These are phyloP conservation scores for Choristoneura fumiferana DNA, from an alignment of 1,140 invertebrate species.

Conservation along the genomic window DNA sequence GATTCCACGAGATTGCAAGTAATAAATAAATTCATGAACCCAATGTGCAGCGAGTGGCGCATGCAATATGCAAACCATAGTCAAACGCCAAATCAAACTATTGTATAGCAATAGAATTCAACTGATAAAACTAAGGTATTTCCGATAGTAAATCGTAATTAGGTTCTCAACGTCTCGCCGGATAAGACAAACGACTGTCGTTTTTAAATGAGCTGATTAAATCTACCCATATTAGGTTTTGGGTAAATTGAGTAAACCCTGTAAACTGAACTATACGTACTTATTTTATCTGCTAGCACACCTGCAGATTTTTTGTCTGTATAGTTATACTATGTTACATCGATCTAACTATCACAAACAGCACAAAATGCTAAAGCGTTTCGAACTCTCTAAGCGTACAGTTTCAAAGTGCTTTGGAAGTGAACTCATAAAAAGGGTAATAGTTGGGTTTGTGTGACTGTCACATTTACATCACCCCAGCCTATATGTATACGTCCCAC, in stretches of 20 bases:
- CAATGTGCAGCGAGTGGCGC: constrained; percentile 37
- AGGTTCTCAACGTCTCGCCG: neutral
- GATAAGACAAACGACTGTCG: neutral
- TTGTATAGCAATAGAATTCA: neutral
- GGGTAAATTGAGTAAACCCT: neutral
- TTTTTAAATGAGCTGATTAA: neutral
- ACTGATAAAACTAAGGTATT: neutral
- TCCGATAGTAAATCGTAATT: neutral
- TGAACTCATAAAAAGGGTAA: too few relatives aligned
- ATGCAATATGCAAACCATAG: neutral
- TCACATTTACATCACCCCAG: too few relatives aligned
- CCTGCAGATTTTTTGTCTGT: too few relatives aligned
- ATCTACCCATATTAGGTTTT: constrained; percentile 1
- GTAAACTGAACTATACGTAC: too few relatives aligned
- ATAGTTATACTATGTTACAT: too few relatives aligned
- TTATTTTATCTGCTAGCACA: too few relatives aligned
- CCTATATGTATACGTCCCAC: too few relatives aligned
- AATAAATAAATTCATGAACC: constrained; percentile 44
- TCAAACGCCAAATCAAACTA: neutral
- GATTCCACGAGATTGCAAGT: constrained; percentile 13
- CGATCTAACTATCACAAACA: too few relatives aligned
- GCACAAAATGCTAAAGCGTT: too few relatives aligned
- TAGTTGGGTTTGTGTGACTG: too few relatives aligned
- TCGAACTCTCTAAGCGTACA: too few relatives aligned
- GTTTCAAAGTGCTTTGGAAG: too few relatives aligned